Base-by-base conservation (phyloP, 2,888 invertebrate species). In the Pimpla rufipes region DNA sequence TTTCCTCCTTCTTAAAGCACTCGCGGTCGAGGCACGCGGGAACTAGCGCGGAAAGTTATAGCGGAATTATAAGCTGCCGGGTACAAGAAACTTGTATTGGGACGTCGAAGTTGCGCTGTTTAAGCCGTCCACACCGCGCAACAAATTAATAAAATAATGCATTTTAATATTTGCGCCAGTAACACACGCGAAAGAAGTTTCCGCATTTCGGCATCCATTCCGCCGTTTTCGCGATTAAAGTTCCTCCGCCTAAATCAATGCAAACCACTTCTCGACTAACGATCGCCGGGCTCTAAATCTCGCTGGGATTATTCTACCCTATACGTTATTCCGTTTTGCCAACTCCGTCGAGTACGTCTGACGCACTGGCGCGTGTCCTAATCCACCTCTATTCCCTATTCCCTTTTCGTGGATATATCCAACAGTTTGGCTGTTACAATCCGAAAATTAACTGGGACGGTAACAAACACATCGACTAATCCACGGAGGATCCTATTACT, bases 1-100 rank as follows among this genome's bases (percentile, higher is more conserved):
- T 75, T 18, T 18, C n/a, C 21, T 8, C 23, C 21, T 68, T 11
- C 62, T 80, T 80, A 23, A 57, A 59, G 70, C 18, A 21, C 29
- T 47, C 55, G 45, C 35, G 67, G 37, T 29, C 47, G 21, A 55
- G 52, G 29, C 29, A 23, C 55, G n/a, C 37, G 52, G 16, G 11
- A 52, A 78, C 40, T 78, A 29, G 10, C 42, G 42, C 10, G 37
- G 13, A 62, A 62, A 62, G 16, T 62, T 40, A 62, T 37, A 37
- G 40, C 18, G 8, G 11, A 37, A 55, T 23, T 55, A 55, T 55
- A 55, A 23, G 23, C 23, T 55, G n/a, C 16, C 47, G 16, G 16
- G 47, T 16, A 16, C n/a, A 6, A 47, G 13, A 55, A 55, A 23
- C 8, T 52, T 55, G 11, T 23, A 55, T 55, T 23, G 10, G 55